Evolutionary conservation across 1,140 invertebrate species (phyloP).

Genomic region (Polypedilum vanderplanki): DNA sequence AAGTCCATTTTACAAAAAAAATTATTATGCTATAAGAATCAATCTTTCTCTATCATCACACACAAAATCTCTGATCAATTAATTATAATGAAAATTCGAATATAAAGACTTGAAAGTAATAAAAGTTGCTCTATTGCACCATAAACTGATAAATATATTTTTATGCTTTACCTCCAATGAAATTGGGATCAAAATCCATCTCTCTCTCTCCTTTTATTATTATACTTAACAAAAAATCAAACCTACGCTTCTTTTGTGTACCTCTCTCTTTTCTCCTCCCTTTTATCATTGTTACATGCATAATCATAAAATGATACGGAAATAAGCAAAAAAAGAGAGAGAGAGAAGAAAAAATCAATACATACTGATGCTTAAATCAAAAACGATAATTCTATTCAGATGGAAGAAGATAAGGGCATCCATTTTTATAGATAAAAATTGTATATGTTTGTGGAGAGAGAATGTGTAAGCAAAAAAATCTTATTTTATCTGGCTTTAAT

Average conservation of each 20-base stretch:
- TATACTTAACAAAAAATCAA: background rate
- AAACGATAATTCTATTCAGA: too few relatives aligned
- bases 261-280: background rate
- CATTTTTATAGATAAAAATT: too few relatives aligned
- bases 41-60: background rate
- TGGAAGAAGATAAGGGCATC: too few relatives aligned
- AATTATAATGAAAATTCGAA: background rate
- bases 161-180: background rate
- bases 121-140: background rate
- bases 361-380: background rate
- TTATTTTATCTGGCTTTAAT: too few relatives aligned
- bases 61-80: conserved; percentile 19
- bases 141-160: background rate
- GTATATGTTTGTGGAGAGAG: too few relatives aligned
- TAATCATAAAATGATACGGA: conserved; percentile 19
- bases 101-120: background rate
- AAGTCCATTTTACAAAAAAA: background rate
- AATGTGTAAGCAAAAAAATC: too few relatives aligned
- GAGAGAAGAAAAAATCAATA: background rate
- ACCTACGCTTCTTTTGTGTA: background rate
- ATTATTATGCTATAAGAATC: background rate
- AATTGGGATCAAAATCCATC: background rate
- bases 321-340: background rate
- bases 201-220: background rate
- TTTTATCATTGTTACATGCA: background rate